Evolutionary conservation across 1,140 invertebrate species (phyloP), one percentile per base, ranked within the genome.

Genomic region (Bombus waltoni): DNA sequence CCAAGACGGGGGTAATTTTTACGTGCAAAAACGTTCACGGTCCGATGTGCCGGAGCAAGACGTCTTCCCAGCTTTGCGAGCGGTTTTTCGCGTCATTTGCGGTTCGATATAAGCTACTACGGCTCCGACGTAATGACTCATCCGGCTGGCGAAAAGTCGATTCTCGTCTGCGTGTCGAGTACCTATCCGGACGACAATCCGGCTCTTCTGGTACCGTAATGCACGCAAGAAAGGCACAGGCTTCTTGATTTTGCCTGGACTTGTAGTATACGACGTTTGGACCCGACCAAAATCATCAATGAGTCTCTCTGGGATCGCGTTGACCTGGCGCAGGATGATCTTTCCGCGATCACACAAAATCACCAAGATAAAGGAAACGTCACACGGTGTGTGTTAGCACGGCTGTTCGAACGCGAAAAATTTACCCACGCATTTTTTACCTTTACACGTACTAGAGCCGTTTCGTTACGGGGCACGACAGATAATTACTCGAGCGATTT

Each of bases 271-370:
- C 81, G 83, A 88, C 71, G 57, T 15, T 35, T 3, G 65, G 78
- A 89, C 78, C 77, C 74, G 81, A 87, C 78, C 88, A 81, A 90
- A 89, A 90, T 90, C 70, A 68, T 89, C 89, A 87, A 90, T 90
- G 85, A 90, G 62, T 1, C 35, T 40, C 83, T 57, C 65, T 76
- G 70, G n/a, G 72, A 85, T 88, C 53, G 62, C 68, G 44, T 44
- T 32, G 47, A 73, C 62, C 70, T 59, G 32, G 6, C 47, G 47
- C 47, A 53, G 18, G 15, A 73, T 6, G 47, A 40, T 42, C 62
- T 9, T 25, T 8, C n/a, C 38, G 28, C 35, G 9, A 42, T 73
- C 9, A 22, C 9, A 22, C 74, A 44, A 42, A 3, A 9, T 59
- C 57, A 3, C 18, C 47, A 22, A 53, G 8, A 18, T 53, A 53